A percentile compares a stretch with the other conserved stretches of the same genome.
phyloP scores from a whole-genome alignment of 2,113 vertebrate genomes.

The Scolopax mira region DNA sequence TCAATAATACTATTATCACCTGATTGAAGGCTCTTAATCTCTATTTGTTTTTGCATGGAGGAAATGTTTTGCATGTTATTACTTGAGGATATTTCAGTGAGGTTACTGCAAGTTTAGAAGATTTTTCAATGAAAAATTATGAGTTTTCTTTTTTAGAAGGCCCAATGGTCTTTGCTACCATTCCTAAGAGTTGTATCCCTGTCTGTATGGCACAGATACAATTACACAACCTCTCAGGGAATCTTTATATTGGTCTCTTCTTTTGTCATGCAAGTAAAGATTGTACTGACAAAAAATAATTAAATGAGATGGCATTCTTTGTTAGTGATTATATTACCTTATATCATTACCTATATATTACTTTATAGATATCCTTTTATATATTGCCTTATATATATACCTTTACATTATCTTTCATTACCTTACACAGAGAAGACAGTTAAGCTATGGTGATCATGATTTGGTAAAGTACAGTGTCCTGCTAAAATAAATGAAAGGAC shows the following conservation, averaged over 20 bases:
- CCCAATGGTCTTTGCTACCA: neutral
- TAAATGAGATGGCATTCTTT: neutral
- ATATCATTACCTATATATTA: neutral
- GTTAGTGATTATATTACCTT: neutral
- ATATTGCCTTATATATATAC: neutral
- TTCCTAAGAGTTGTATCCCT: neutral
- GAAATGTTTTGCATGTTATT: neutral
- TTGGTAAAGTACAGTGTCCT: neutral
- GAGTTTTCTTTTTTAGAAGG: neutral
- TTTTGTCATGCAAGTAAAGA: neutral
- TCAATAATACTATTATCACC: neutral
- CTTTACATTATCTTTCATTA: neutral
- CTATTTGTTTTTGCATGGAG: neutral
- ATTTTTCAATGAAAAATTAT: neutral
- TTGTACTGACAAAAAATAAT: neutral
- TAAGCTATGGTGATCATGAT: neutral
- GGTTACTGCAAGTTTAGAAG: neutral
- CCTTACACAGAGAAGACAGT: neutral
- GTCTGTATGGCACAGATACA: neutral
- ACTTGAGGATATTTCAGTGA: neutral
- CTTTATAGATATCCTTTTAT: neutral
- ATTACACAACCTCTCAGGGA: neutral
- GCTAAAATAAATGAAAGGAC: neutral
- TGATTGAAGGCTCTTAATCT: neutral
- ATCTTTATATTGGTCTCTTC: neutral